Conservation (phyloP, 2,888 invertebrate species). For the Sylvicola fuscatus region DNA sequence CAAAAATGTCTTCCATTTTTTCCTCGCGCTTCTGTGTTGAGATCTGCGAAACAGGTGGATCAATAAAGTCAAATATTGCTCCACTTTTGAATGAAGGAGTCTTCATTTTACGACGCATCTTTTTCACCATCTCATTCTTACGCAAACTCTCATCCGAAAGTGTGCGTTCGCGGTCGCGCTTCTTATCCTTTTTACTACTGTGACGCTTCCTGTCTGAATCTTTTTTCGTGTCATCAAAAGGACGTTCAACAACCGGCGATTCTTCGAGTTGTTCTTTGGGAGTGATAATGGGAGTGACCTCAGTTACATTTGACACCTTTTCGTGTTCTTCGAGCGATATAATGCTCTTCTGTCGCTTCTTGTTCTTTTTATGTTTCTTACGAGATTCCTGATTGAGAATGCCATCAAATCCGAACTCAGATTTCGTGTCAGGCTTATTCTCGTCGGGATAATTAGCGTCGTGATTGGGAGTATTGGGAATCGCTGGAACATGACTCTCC, state of each 20-base stretch:
- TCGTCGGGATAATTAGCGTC: conserved; percentile 1
- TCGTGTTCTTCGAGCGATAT: conserved; percentile 7
- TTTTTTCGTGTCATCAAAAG: too few species aligned
- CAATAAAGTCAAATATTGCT: conserved; percentile 12
- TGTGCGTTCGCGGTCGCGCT: conserved; percentile 32
- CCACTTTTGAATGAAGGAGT: conserved; percentile 17
- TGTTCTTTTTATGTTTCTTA: conserved; percentile 70
- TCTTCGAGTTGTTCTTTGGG: conserved; percentile 10
- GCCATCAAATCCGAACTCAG: conserved; percentile 13
- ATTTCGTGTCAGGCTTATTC: conserved; percentile 1
- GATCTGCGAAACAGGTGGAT: conserved; percentile 9
- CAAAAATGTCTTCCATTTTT: conserved; percentile 77
- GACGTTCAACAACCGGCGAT: conserved; percentile 3
- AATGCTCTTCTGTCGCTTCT: conserved; percentile 52
- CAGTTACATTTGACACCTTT: too few species aligned
- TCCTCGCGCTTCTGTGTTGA: conserved; percentile 39
- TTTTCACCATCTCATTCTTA: too few species aligned
- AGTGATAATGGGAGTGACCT: too few species aligned
- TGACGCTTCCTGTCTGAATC: conserved; percentile 11
- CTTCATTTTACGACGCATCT: neutral
- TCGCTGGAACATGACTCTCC: conserved; percentile 9
- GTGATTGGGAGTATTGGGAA: neutral
- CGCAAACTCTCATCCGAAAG: too few species aligned
- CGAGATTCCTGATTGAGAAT: conserved; percentile 32
- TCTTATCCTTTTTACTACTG: conserved; percentile 36